Conservation (phyloP, 1,140 invertebrate species). For the Bombus fervidus region DNA sequence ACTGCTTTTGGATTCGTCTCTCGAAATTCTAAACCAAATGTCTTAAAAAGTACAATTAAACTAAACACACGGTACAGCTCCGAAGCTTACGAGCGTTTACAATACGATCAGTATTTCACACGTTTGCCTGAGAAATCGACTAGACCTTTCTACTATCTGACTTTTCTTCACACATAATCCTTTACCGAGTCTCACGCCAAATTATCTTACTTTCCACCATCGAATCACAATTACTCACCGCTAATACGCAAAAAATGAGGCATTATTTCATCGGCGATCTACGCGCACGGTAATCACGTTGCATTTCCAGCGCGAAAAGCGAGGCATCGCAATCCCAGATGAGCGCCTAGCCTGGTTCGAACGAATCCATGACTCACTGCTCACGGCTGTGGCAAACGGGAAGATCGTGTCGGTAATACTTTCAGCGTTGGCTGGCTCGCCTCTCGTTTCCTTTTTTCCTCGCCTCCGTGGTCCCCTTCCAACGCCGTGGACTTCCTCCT, state of each 20-base stretch:
- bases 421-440: not conserved
- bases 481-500: constrained; percentile 20
- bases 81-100: no score
- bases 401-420: constrained; percentile 2
- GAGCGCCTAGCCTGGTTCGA: not conserved
- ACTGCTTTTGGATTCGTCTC: no score
- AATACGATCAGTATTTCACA: no score
- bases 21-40: no score
- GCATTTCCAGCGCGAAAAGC: not conserved
- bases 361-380: constrained; percentile 20
- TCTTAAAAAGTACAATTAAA: no score
- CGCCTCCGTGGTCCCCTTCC: not conserved
- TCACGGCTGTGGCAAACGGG: not conserved
- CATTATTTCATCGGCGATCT: not conserved
- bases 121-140: no score
- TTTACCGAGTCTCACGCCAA: not conserved
- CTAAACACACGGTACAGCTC: no score
- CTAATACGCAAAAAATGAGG: not conserved
- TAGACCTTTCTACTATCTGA: no score
- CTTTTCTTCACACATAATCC: no score
- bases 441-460: constrained; percentile 25
- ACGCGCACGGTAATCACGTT: not conserved
- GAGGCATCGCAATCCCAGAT: not conserved
- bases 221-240: not conserved
- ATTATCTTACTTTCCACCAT: not conserved